Conservation (phyloP, 2,113 vertebrate species). For the Oceanodroma tethys region DNA sequence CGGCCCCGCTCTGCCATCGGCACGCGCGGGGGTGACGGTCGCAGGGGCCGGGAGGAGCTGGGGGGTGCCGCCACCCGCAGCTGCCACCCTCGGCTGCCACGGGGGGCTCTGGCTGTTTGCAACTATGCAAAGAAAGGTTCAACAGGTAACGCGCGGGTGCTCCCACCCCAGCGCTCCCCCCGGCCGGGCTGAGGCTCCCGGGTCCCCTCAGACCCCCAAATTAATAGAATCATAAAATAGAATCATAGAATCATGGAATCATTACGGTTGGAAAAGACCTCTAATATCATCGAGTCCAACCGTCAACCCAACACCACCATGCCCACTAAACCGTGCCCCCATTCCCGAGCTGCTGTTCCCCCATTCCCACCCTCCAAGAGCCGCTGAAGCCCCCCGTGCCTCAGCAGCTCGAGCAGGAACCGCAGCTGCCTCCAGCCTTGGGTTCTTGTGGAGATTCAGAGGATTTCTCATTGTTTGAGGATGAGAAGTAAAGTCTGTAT, state of each 20-base stretch:
- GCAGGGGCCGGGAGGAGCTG: background rate
- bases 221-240: too few species aligned
- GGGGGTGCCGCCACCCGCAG: background rate
- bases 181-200: accelerated
- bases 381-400: background rate
- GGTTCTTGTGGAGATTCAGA: background rate
- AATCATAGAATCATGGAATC: too few species aligned
- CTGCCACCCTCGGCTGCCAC: background rate
- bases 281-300: too few species aligned
- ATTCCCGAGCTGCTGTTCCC: background rate
- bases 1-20: background rate
- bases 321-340: too few species aligned
- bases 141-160: background rate
- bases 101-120: background rate
- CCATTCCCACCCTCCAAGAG: background rate
- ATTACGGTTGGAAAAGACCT: too few species aligned
- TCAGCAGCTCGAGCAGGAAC: background rate
- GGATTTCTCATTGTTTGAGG: background rate
- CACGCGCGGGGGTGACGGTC: background rate
- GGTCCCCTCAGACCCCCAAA: too few species aligned
- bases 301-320: too few species aligned
- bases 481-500: background rate
- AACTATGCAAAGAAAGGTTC: background rate
- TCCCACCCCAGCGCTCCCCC: background rate
- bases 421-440: background rate